phyloP scores from a whole-genome alignment of 2,888 invertebrate species.

The Harmothoe impar region DNA sequence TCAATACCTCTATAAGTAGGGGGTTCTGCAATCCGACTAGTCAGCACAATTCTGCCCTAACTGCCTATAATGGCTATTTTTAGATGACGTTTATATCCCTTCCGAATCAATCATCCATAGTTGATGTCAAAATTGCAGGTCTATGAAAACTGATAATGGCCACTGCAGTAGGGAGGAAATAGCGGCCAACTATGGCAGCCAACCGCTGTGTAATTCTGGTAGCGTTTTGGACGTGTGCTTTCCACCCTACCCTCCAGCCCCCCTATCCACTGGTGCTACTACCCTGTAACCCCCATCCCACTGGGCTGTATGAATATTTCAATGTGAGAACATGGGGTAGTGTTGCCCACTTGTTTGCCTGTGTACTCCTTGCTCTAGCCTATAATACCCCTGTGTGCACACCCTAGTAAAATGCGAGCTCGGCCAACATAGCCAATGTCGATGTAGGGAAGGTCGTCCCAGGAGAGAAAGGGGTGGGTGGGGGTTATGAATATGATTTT shows the following conservation, averaged over 20 bases:
- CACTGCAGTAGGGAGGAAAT: not conserved
- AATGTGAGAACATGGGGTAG: conserved; percentile 16
- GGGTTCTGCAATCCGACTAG: too few relatives aligned
- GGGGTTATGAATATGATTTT: too few relatives aligned
- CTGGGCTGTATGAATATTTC: conserved; percentile 39
- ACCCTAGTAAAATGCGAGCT: too few relatives aligned
- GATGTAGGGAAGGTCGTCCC: too few relatives aligned
- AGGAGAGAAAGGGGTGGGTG: too few relatives aligned
- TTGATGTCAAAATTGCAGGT: conserved; percentile 46
- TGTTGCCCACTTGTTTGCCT: conserved; percentile 14
- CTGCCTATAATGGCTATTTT: not conserved
- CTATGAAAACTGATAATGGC: conserved; percentile 31
- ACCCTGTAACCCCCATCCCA: not conserved
- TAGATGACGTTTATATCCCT: not conserved
- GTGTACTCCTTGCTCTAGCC: not conserved
- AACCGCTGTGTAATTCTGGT: too few relatives aligned
- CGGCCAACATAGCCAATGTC: too few relatives aligned
- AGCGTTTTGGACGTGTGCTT: too few relatives aligned
- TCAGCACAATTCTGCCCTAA: not conserved
- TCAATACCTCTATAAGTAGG: too few relatives aligned
- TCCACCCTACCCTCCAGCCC: not conserved
- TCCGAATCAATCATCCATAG: not conserved
- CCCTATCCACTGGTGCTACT: not conserved
- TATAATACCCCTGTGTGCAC: too few relatives aligned
- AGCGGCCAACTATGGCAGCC: too few relatives aligned